Evolutionary conservation across 2,113 vertebrate genomes (phyloP).

Genomic region (Propithecus coquereli): DNA sequence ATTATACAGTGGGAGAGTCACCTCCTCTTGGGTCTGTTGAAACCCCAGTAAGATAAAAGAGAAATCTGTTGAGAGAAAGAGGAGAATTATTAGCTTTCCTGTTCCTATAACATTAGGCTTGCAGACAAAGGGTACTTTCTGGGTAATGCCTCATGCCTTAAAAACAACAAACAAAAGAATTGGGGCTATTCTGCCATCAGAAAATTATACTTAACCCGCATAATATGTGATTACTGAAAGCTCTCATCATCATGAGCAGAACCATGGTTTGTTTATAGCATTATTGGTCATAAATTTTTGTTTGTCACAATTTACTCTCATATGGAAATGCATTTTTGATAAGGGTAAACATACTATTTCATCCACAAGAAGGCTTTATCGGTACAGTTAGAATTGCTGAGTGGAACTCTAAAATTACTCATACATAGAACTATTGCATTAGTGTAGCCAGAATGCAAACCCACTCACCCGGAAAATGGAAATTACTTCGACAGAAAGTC

Average conservation of each 20-base stretch:
- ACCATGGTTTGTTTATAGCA: constrained; percentile 23
- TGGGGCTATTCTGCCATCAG: constrained; percentile 13
- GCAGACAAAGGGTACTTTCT: constrained; percentile 32
- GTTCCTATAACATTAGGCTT: constrained; percentile 7
- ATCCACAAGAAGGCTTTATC: constrained; percentile 59
- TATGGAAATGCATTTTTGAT: constrained; percentile 65
- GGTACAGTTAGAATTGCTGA: constrained; percentile 40
- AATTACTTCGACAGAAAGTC: constrained; percentile 50
- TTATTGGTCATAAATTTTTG: constrained; percentile 14
- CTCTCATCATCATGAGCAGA: not conserved
- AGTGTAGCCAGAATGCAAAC: constrained; percentile 50
- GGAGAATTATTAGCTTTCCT: constrained; percentile 41
- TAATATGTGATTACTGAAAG: constrained; percentile 30
- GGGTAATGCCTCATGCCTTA: constrained; percentile 33
- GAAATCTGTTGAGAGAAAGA: constrained; percentile 28
- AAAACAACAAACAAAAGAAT: constrained; percentile 55
- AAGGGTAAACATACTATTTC: constrained; percentile 57
- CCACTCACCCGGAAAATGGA: constrained; percentile 60
- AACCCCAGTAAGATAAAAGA: constrained; percentile 38
- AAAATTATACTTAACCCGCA: constrained; percentile 52
- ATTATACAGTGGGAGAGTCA: not conserved
- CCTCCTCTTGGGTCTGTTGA: not conserved
- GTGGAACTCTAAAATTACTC: constrained; percentile 58
- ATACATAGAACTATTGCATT: constrained; percentile 37
- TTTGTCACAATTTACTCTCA: constrained; percentile 60